Evolutionary conservation across 2,113 vertebrate genomes (phyloP).

Genomic region (Panthera tigris): DNA sequence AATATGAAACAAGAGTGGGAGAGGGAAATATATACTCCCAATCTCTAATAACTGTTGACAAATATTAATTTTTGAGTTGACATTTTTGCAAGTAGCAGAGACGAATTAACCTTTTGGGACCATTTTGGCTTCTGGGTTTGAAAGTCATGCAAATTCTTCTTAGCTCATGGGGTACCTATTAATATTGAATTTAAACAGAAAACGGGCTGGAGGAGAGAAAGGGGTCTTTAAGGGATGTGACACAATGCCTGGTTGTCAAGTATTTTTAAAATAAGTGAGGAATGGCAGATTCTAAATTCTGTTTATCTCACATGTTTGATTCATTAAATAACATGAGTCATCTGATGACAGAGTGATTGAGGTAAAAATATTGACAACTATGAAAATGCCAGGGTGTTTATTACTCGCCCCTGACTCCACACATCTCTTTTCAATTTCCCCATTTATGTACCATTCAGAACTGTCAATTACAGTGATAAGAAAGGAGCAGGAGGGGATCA

Average conservation of each 20-base stretch:
- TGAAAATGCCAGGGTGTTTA: neutral
- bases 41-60: neutral
- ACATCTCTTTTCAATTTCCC: neutral
- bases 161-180: neutral
- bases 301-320: neutral
- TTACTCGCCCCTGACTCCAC: neutral
- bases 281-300: slow-evolving; percentile 30
- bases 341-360: neutral
- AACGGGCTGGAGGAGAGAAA: neutral
- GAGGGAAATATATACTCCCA: neutral
- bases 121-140: neutral
- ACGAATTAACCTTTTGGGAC: neutral
- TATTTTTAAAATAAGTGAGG: neutral
- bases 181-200: slow-evolving; percentile 44
- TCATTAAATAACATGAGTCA: neutral
- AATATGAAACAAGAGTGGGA: neutral
- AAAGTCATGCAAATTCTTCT: slow-evolving; percentile 31
- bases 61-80: slow-evolving; percentile 1
- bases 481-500: neutral
- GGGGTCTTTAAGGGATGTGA: neutral
- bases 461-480: neutral
- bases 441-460: neutral
- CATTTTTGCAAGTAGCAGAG: neutral
- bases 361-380: neutral
- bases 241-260: neutral